A percentile compares a stretch with the other conserved stretches of the same genome.
These are phyloP conservation scores for Nipponia nippon DNA, from an alignment of 2,113 vertebrate genomes.

Conservation along the genomic window DNA sequence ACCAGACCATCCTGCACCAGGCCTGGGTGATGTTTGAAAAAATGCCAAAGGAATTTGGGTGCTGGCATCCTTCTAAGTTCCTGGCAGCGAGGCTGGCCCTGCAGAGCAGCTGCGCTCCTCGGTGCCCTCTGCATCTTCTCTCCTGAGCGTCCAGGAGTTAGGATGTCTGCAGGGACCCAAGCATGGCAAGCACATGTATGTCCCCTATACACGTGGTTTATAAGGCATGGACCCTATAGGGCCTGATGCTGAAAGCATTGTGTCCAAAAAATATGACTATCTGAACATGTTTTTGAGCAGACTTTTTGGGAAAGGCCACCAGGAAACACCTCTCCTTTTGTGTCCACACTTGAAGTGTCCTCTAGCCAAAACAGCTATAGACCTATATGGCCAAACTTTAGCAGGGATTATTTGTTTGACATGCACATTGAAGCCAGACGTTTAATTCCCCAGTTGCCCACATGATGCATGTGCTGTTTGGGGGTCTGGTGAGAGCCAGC, in stretches of 20 bases:
- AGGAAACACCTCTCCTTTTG: neutral
- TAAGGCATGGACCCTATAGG: neutral
- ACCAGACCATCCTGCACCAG: neutral
- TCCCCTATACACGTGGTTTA: neutral
- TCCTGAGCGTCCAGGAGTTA: neutral
- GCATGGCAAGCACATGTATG: neutral
- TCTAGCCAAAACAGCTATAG: neutral
- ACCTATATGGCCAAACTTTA: neutral
- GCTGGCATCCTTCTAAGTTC: neutral
- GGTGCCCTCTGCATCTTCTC: neutral
- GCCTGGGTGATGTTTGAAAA: neutral
- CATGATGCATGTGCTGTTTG: neutral
- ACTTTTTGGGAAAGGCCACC: neutral
- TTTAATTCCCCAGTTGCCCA: neutral
- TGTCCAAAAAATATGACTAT: neutral
- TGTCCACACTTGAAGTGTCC: neutral
- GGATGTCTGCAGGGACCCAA: neutral
- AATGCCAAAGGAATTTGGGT: neutral
- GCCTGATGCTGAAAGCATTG: neutral
- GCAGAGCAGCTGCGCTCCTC: neutral
- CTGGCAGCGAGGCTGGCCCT: neutral
- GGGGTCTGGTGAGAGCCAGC: neutral
- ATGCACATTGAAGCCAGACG: neutral
- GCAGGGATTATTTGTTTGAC: neutral
- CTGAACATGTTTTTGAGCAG: neutral